These are phyloP conservation scores for Hippopotamus amphibius DNA, from an alignment of 2,113 vertebrate species.

Conservation along the genomic window DNA sequence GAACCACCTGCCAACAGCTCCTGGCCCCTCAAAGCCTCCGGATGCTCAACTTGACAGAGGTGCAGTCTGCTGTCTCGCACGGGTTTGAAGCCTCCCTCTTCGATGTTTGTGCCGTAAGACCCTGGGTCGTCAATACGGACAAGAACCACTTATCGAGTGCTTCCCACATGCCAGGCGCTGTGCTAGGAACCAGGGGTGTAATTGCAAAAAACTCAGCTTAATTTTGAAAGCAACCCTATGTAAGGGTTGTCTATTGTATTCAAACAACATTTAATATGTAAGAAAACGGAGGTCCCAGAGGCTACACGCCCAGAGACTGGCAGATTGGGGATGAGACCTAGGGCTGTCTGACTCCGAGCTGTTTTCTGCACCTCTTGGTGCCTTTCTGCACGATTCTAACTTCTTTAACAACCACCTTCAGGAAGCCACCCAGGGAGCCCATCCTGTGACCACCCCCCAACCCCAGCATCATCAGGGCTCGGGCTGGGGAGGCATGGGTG, in stretches of 20 bases:
- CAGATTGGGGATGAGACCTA: neutral
- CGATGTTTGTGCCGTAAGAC: neutral
- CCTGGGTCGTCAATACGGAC: fast-evolving
- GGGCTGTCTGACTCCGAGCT: neutral
- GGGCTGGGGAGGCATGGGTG: neutral
- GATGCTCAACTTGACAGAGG: neutral
- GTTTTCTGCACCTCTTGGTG: neutral
- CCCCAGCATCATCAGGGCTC: neutral
- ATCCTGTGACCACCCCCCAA: neutral
- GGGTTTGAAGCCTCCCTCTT: neutral
- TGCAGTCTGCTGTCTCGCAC: fast-evolving
- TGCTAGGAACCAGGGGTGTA: neutral
- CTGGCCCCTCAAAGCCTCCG: neutral
- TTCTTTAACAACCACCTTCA: neutral
- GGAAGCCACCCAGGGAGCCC: neutral
- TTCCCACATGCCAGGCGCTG: fast-evolving
- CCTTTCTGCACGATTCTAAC: neutral
- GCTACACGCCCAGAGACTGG: neutral
- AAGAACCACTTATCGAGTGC: neutral
- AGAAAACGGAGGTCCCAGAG: neutral
- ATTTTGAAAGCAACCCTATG: neutral
- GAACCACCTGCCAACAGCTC: neutral
- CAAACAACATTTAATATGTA: neutral
- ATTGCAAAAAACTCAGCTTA: neutral
- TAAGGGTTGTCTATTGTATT: too few species aligned